phyloP scores from a whole-genome alignment of 2,113 vertebrate species.

The Capra hircus region DNA sequence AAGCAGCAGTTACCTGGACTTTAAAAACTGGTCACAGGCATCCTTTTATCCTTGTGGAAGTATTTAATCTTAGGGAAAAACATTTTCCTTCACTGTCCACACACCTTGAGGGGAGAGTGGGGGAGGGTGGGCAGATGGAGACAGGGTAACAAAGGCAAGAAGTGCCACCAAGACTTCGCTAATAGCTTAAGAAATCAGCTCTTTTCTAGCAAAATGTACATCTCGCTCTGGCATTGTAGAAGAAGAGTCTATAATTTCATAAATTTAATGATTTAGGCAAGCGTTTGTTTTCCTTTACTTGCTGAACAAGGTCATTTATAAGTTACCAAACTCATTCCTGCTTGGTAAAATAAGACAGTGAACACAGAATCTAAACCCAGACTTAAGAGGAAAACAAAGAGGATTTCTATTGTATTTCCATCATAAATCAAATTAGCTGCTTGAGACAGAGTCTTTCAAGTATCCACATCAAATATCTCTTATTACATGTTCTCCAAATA shows the following conservation, averaged over 20 bases:
- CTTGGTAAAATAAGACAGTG: background rate
- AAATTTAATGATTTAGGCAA: background rate
- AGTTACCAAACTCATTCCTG: background rate
- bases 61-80: background rate
- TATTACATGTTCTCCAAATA: too few relatives aligned
- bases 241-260: background rate
- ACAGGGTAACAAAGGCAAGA: background rate
- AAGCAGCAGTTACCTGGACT: conserved; percentile 47
- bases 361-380: background rate
- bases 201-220: background rate
- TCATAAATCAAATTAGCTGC: background rate
- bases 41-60: background rate
- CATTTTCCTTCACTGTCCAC: background rate
- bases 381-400: background rate
- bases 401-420: background rate
- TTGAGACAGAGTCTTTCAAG: background rate
- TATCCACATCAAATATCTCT: background rate
- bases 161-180: background rate
- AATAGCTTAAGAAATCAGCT: background rate
- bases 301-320: background rate
- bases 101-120: background rate
- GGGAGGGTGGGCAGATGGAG: background rate
- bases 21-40: conserved; percentile 3
- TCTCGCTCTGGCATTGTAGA: background rate
- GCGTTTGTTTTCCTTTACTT: background rate